Evolutionary conservation across 2,888 invertebrate genomes (phyloP), one percentile per base, ranked within the genome.

Genomic region (Epirrita christyi): DNA sequence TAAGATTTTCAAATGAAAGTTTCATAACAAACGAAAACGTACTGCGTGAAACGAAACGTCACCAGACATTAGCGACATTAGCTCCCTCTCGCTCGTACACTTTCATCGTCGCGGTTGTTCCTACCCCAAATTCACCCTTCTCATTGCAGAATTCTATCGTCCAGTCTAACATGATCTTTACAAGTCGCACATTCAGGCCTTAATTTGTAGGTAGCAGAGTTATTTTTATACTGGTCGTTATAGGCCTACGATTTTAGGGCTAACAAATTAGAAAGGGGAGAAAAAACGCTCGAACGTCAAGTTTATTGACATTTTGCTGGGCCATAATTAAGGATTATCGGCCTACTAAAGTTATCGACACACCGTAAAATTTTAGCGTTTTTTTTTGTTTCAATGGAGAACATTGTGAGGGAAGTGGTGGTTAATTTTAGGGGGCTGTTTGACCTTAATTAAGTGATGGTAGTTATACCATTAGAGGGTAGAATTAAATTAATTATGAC

Each of bases 261-360:
- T 80, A 82, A 87, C 87, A 88, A 90, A 90, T 88, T 87, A 86
- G 83, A 65, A 80, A 80, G 88, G 89, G 82, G 81, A 80, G 75
- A 76, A 86, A 86, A 83, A 87, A 87, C 82, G 81, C 78, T 78
- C 73, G 72, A 85, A 82, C 81, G 83, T 85, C 83, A 85, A 81
- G 83, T 87, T 88, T 89, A 91, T 88, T 89, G 89, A 89, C 88
- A 87, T 88, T 89, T 86, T 77, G 84, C 81, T 79, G 78, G 77
- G 81, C 82, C 79, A 86, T 89, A 87, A 88, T 90, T 87, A 89
- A 88, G 84, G 88, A 80, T 88, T 86, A 86, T 77, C 70, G 75
- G 79, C 80, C 82, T 79, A 68, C 66, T 69, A 66, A 77, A 81
- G 83, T 78, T 87, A 85, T 86, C 78, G 81, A 75, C 81, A 80